These are phyloP conservation scores for Agrochola macilenta DNA, from an alignment of 2,888 invertebrate genomes.

Conservation along the genomic window DNA sequence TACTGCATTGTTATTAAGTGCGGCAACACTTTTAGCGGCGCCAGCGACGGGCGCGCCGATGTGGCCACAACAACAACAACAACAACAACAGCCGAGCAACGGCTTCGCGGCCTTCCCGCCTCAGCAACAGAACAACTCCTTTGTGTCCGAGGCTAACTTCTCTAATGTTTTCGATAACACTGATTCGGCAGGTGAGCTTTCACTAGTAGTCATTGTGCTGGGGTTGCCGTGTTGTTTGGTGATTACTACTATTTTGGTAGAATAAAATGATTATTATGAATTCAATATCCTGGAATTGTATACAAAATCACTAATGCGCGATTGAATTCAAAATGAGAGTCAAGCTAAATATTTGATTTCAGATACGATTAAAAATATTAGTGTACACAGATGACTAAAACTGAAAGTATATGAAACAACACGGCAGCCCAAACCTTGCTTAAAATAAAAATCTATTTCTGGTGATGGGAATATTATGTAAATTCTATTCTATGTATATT, in stretches of 20 bases:
- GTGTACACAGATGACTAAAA: background rate
- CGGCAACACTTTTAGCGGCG: conserved; percentile 65
- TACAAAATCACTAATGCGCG: background rate
- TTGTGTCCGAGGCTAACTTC: conserved; percentile 97
- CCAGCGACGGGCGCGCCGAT: conserved; percentile 67
- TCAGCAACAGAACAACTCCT: conserved; percentile 86
- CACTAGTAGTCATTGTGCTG: conserved; percentile 69
- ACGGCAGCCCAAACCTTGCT: conserved; percentile 66
- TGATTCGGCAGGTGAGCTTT: conserved; percentile 92
- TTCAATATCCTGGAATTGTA: background rate
- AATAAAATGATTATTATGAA: background rate
- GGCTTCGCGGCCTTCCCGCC: conserved; percentile 79
- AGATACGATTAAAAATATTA: background rate
- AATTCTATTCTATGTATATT: conserved; percentile 51
- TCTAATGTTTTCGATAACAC: conserved; percentile 96
- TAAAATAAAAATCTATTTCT: conserved; percentile 63
- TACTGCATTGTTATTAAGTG: conserved; percentile 69
- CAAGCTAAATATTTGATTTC: background rate
- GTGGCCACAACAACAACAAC: conserved; percentile 74
- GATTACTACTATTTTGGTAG: conserved; percentile 45
- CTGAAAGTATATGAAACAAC: conserved; percentile 38
- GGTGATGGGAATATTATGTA: conserved; percentile 66
- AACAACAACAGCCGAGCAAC: conserved; percentile 76
- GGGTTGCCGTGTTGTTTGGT: conserved; percentile 64
- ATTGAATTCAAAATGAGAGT: background rate